These are phyloP conservation scores for Tipula unca DNA, from an alignment of 2,888 invertebrate species.

Conservation along the genomic window DNA sequence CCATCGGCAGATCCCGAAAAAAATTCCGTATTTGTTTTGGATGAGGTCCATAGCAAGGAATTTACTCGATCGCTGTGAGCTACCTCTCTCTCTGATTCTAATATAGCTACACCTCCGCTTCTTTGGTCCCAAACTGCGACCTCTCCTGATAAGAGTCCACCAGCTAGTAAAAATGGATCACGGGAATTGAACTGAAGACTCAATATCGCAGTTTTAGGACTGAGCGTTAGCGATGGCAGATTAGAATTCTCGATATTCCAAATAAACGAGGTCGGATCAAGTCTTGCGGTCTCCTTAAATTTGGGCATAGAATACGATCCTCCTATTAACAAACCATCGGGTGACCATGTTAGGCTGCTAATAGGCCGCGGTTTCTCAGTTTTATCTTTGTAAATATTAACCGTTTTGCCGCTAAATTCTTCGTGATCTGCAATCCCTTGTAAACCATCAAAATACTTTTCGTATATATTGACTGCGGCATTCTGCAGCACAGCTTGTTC, in stretches of 20 bases:
- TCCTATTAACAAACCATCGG: slow-evolving; percentile 66
- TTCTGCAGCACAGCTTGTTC: slow-evolving; percentile 88
- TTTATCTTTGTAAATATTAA: slow-evolving; percentile 80
- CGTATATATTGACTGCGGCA: slow-evolving; percentile 87
- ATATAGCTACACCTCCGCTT: slow-evolving; percentile 74
- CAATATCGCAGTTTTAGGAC: slow-evolving; percentile 66
- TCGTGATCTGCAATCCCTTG: slow-evolving; percentile 63
- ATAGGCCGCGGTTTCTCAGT: slow-evolving; percentile 52
- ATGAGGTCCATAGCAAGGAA: slow-evolving; percentile 84
- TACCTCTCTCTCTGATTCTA: slow-evolving; percentile 65
- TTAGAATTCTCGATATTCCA: slow-evolving; percentile 94
- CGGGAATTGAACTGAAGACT: slow-evolving; percentile 86
- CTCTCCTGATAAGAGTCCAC: slow-evolving; percentile 70
- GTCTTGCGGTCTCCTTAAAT: slow-evolving; percentile 57
- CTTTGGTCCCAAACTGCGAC: slow-evolving; percentile 81
- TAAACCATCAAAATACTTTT: slow-evolving; percentile 74
- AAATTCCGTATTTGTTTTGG: slow-evolving; percentile 90
- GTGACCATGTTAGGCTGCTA: slow-evolving; percentile 81
- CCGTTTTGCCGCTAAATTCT: slow-evolving; percentile 64
- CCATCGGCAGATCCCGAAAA: slow-evolving; percentile 92
- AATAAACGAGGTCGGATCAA: slow-evolving; percentile 68
- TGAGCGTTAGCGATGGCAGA: slow-evolving; percentile 66
- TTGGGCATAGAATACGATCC: slow-evolving; percentile 73
- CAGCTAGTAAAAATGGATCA: slow-evolving; percentile 66
- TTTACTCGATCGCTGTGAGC: slow-evolving; percentile 84